phyloP scores from a whole-genome alignment of 2,113 vertebrate species.

The Platysternon megacephalum region DNA sequence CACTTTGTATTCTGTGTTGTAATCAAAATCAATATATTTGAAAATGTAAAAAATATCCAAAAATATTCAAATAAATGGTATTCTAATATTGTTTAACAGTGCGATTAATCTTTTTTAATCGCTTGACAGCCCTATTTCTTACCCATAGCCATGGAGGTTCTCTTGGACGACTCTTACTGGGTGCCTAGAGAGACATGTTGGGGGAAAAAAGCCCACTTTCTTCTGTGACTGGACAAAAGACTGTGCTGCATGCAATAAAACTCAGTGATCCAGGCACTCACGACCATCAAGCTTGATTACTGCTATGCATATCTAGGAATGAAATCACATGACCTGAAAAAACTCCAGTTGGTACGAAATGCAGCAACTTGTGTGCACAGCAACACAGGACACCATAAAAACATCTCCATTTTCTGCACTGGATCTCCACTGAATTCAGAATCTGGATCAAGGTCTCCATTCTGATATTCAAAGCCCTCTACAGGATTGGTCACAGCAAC shows the following conservation, averaged over 20 bases:
- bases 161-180: not conserved
- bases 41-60: no score
- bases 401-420: not conserved
- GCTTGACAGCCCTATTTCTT: no score
- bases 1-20: no score
- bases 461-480: not conserved
- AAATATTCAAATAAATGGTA: no score
- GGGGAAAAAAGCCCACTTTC: conserved; percentile 6
- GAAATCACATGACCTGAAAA: not conserved
- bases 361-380: not conserved
- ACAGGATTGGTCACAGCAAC: not conserved
- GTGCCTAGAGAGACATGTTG: conserved; percentile 35
- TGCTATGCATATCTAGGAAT: not conserved
- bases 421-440: not conserved
- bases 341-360: not conserved
- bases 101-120: no score
- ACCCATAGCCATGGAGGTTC: not conserved
- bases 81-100: no score
- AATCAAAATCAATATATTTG: no score
- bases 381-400: not conserved
- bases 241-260: conserved; percentile 6
- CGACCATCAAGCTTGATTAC: not conserved
- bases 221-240: not conserved
- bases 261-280: not conserved
- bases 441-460: not conserved